phyloP scores from a whole-genome alignment of 2,888 invertebrate genomes.

The Neoaliturus tenellus region DNA sequence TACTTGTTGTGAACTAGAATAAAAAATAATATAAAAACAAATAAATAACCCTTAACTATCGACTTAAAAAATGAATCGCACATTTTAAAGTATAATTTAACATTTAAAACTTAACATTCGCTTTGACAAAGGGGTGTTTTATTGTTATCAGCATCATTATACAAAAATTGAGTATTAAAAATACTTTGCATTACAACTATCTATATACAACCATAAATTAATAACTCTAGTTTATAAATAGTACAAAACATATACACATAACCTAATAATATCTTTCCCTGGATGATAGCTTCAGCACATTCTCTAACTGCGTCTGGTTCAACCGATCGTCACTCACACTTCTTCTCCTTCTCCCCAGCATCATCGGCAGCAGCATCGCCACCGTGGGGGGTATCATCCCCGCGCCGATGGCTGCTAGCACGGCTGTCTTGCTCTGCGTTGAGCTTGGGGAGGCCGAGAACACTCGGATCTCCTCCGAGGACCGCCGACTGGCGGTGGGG shows the following conservation, averaged over 20 bases:
- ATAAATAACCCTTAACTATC: no score
- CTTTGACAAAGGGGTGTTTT: no score
- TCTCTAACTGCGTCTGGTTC: neutral
- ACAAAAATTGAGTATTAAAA: no score
- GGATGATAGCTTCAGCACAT: neutral
- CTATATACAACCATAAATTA: neutral
- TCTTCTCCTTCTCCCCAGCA: slow-evolving; percentile 77
- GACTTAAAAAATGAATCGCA: no score
- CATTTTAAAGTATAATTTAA: no score
- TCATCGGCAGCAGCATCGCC: slow-evolving; percentile 88
- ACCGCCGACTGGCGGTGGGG: slow-evolving; percentile 47
- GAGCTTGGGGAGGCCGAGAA: slow-evolving; percentile 57
- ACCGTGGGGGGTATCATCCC: slow-evolving; percentile 88
- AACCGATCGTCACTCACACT: slow-evolving; percentile 32
- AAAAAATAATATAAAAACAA: no score
- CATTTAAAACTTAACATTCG: no score
- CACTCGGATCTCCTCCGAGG: slow-evolving; percentile 54
- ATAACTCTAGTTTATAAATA: neutral
- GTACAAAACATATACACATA: neutral
- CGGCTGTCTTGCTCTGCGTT: slow-evolving; percentile 75
- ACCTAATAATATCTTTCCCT: neutral
- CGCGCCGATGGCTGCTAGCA: slow-evolving; percentile 84
- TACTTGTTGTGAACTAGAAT: no score
- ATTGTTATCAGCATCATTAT: no score
- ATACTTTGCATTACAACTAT: neutral